Evolutionary conservation across 2,113 vertebrate species (phyloP), one percentile per base, ranked within the genome.

Genomic region (Hemiprocne comata): DNA sequence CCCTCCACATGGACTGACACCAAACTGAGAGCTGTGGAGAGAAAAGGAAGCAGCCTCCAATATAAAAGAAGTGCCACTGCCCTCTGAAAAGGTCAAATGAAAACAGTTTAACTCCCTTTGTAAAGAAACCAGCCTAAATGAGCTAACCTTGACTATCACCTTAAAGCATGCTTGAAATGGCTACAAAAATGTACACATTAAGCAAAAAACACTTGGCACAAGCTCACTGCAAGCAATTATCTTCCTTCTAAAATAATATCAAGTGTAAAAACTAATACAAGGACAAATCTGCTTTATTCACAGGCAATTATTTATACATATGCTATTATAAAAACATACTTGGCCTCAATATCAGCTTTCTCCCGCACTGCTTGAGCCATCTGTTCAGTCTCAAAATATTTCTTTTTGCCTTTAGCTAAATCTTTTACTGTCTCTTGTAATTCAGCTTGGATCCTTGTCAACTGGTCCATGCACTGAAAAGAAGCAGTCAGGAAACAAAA

Each of bases 371-470:
- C 98, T 46, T 99, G 99, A 90, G 99, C 99, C 98, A 99, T 99
- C 98, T 99, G 99, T 97, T 99, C 99, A 34, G 98, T 98, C 98
- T 99, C 99, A 94, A 99, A 99, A 98, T 99, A 99, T 95, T 99
- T 99, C 97, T 99, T 99, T 97, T 99, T 99, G 98, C 99, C 99
- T 98, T 99, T 99, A 85, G 99, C 99, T 98, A 99, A 98, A 97
- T 99, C 99, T 97, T 99, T 99, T 86, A 99, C 99, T 15, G 99
- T 99, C 97, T 99, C 99, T 96, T 99, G 99, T 80, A 99, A 98
- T 96, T 99, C 99, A 40, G 98, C 97, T 96, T 99, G 99, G 98
- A 99, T 99, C 94, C 98, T 99, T 26, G 98, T 99, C 98, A 99
- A 96, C 97, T 99, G 99, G 97, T 99, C 99, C 93, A 99, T 98